Evolutionary conservation across 2,888 invertebrate species (phyloP), one percentile per base, ranked within the genome.

Genomic region (Spisula solida): DNA sequence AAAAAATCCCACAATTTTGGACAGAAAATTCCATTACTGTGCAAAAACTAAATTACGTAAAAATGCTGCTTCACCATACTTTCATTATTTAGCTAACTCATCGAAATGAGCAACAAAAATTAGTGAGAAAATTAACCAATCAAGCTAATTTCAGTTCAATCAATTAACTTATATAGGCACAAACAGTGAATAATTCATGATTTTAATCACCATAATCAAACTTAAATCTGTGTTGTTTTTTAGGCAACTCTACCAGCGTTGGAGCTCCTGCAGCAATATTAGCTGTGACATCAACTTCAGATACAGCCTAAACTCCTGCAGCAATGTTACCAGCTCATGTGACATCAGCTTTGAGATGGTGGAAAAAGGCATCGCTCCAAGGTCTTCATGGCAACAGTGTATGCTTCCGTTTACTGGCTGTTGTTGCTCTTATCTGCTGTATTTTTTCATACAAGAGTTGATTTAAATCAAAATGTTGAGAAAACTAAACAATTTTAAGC

Each of bases 161-260:
- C 75, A 75, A 75, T 75, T 75, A 75, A 75, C 75, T 75, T 75
- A 75, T 75, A 75, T 75, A 31, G 75, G 75, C 75, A 18, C 18
- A 75, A 75, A 75, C 25, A 34, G 31, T 75, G 29, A 75, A 75
- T 75, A 34, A 75, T 75, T 29, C 31, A 75, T 75, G 75, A 12
- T 75, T 75, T 75, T 75, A 75, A 75, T 75, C 34, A 75, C 75
- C 14, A 34, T 75, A 75, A 75, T 75, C 75, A 75, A 75, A 34
- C 29, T 75, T 16, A 34, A 75, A 75, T 75, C 75, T 75, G 75
- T 6, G 25, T 31, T 31, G 16, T 75, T 31, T 34, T 75, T 66
- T 5, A 25, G 60, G 60, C 25, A 25, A 66, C 25, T 66, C 60
- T 25, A 66, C 25, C 60, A 66, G 18, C n/a, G 6, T 20, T 12